Evolutionary conservation across 2,888 invertebrate species (phyloP).

Genomic region (Euzophera pinguis): DNA sequence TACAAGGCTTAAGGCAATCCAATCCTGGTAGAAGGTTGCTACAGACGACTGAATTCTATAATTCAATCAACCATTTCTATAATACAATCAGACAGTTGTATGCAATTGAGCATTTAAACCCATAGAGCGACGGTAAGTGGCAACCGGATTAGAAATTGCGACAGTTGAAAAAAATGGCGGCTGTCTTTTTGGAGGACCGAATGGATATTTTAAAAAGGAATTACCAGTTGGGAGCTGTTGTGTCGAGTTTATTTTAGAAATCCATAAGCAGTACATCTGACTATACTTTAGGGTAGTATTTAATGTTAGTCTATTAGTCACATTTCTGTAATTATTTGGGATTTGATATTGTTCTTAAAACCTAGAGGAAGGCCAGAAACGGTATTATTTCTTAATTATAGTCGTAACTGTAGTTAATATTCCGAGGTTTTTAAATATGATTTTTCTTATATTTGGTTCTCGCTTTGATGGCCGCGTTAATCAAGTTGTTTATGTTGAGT

Average conservation of each 20-base stretch:
- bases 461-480: too few relatives aligned
- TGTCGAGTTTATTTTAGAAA: neutral
- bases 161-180: slow-evolving; percentile 3
- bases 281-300: too few relatives aligned
- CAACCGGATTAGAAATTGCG: slow-evolving; percentile 13
- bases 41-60: slow-evolving; percentile 19
- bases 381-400: too few relatives aligned
- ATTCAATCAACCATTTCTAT: slow-evolving; percentile 39
- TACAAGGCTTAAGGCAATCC: slow-evolving; percentile 47
- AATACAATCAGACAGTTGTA: slow-evolving; percentile 13
- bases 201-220: neutral
- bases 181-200: slow-evolving; percentile 2
- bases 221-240: neutral
- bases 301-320: too few relatives aligned
- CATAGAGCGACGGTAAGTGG: slow-evolving; percentile 10
- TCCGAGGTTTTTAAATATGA: too few relatives aligned
- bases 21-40: slow-evolving; percentile 43
- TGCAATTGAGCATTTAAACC: slow-evolving; percentile 6
- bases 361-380: too few relatives aligned
- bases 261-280: too few relatives aligned
- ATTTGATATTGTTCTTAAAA: too few relatives aligned
- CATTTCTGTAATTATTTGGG: too few relatives aligned
- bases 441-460: too few relatives aligned
- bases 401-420: too few relatives aligned
- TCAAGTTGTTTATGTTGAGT: too few relatives aligned